Percentiles rank a stretch among this genome's conserved stretches.
Conservation (phyloP, 2,797 vertebrate genomes). For the Vultur gryphus region DNA sequence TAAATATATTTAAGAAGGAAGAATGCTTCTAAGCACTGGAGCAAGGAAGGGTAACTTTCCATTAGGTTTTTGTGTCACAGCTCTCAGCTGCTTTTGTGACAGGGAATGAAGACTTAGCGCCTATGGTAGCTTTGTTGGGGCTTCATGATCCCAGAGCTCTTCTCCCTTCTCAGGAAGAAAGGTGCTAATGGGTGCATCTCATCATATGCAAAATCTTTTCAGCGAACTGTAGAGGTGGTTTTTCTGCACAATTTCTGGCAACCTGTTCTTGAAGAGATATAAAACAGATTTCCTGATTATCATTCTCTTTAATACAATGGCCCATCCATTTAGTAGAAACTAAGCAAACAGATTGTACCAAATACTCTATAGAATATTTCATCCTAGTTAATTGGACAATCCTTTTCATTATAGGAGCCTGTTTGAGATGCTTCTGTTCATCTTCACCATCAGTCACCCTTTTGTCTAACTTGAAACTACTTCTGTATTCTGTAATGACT, state of each 20-base stretch:
- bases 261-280: neutral
- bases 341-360: neutral
- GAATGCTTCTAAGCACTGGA: neutral
- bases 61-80: neutral
- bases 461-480: neutral
- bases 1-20: neutral
- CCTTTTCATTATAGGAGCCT: neutral
- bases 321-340: neutral
- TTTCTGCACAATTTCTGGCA: neutral
- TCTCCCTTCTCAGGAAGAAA: neutral
- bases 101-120: neutral
- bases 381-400: neutral
- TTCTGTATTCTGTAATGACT: neutral
- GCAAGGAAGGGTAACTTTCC: neutral
- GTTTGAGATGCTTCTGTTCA: neutral
- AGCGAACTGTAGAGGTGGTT: neutral
- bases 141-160: neutral
- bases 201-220: neutral
- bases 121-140: neutral
- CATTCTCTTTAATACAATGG: neutral
- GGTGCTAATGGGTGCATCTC: neutral
- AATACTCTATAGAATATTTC: neutral
- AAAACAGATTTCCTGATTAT: neutral
- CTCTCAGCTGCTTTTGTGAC: accelerated
- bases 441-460: neutral